These are phyloP conservation scores for Turdus rufiventris DNA, from an alignment of 2,113 vertebrate species.

Conservation along the genomic window DNA sequence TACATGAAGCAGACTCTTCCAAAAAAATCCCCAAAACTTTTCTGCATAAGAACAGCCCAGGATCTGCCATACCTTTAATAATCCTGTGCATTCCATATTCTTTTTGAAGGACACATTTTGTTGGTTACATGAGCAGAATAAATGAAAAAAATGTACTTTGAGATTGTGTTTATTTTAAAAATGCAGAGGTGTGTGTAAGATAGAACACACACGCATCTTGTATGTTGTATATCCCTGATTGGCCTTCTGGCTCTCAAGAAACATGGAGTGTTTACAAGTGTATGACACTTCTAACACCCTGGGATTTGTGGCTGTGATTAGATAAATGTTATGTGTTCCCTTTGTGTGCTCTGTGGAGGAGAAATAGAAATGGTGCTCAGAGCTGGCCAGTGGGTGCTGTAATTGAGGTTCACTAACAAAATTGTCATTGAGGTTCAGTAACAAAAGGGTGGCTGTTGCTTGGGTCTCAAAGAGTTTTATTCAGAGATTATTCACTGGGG, in stretches of 20 bases:
- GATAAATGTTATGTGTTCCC: neutral
- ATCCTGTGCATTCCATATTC: neutral
- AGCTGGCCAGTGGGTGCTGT: neutral
- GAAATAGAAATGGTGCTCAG: neutral
- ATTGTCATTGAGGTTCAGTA: neutral
- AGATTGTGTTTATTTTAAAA: no score
- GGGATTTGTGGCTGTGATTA: neutral
- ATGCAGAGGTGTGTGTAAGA: neutral
- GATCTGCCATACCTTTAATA: neutral
- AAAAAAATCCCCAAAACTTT: neutral
- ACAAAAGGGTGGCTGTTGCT: neutral
- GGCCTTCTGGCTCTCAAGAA: neutral
- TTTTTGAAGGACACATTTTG: neutral
- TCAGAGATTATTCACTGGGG: neutral
- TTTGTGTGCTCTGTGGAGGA: neutral
- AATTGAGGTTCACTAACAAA: neutral
- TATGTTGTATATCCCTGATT: neutral
- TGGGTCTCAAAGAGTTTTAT: neutral
- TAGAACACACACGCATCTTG: fast-evolving
- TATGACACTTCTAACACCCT: neutral
- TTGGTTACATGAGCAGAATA: neutral
- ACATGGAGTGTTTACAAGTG: neutral
- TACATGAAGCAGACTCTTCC: neutral
- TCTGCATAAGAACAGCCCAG: neutral
- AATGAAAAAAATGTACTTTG: neutral